Percentiles rank a stretch among this genome's conserved stretches.
Conservation (phyloP, 2,888 invertebrate species). For the Muscina levida region DNA sequence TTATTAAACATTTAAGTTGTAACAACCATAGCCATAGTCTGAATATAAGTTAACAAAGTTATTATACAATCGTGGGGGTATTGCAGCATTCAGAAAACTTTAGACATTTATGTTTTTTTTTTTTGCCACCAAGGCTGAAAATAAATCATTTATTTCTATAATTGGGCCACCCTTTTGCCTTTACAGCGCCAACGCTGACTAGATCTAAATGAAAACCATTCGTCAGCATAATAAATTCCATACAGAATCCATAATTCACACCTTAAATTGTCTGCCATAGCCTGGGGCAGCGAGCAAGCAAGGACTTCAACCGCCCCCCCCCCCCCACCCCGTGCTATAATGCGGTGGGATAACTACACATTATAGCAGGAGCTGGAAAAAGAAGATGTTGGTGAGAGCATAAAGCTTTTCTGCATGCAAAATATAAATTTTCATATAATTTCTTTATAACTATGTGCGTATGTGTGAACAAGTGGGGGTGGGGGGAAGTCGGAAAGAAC, state of each 20-base stretch:
- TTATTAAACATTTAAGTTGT: too few relatives aligned
- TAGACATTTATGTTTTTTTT: conserved; percentile 15
- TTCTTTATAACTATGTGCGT: conserved; percentile 30
- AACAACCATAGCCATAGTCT: background rate
- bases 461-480: background rate
- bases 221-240: conserved; percentile 42
- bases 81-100: background rate
- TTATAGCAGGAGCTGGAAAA: background rate
- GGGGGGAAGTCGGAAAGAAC: background rate
- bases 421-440: conserved; percentile 43
- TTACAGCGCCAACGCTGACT: background rate
- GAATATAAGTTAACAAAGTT: conserved; percentile 24
- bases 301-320: background rate
- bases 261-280: background rate
- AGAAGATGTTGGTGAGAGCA: background rate
- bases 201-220: conserved; percentile 41
- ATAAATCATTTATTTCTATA: conserved; percentile 20
- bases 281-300: too few relatives aligned
- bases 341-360: background rate
- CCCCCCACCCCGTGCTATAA: background rate
- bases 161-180: background rate
- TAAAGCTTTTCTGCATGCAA: background rate
- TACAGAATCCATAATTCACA: conserved; percentile 19
- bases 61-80: conserved; percentile 16
- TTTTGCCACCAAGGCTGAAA: background rate